Evolutionary conservation across 2,888 invertebrate genomes (phyloP), one percentile per base, ranked within the genome.

Genomic region (Lissocephala sabroskyi): DNA sequence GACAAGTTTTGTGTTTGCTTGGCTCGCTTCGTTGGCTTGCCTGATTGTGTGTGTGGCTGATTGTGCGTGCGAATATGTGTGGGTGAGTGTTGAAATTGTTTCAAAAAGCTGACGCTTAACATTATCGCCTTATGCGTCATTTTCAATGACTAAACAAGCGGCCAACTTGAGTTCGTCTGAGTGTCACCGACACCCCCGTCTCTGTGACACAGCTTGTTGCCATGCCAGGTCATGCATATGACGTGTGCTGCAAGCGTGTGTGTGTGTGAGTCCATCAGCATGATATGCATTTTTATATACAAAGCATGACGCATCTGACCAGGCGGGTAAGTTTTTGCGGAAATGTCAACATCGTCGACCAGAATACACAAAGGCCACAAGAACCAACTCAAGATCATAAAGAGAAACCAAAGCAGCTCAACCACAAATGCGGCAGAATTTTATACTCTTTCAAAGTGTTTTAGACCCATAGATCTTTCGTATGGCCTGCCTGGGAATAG

Each of bases 51-150:
- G 6, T 39, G 33, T 39, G 13, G 37, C 23, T 41, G 37, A 41
- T 17, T 19, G 23, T 19, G 35, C 28, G 23, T 44, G 33, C 48
- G 43, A 48, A 42, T 39, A 32, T 43, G 40, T 33, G n/a, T 42
- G 44, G 39, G 37, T 43, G 51, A 57, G 66, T 65, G 66, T 55
- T 55, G 64, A 63, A 66, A 66, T 66, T 66, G 67, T 63, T 64
- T 66, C 63, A 59, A 66, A 63, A 63, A 63, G 64, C 64, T 67
- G 67, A 66, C 63, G 67, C 60, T 63, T 66, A 63, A 63, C 56
- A 64, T 64, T 67, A 64, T 66, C 64, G 67, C 54, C 63, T 59
- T 53, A 47, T 56, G 64, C 63, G 49, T 59, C 64, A 54, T 52
- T 52, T 54, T 64, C 56, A 54, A 63, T 56, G 54, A 26, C 46